Evolutionary conservation across 2,113 vertebrate species (phyloP), one percentile per base, ranked within the genome.

Genomic region (Xiphophorus couchianus): DNA sequence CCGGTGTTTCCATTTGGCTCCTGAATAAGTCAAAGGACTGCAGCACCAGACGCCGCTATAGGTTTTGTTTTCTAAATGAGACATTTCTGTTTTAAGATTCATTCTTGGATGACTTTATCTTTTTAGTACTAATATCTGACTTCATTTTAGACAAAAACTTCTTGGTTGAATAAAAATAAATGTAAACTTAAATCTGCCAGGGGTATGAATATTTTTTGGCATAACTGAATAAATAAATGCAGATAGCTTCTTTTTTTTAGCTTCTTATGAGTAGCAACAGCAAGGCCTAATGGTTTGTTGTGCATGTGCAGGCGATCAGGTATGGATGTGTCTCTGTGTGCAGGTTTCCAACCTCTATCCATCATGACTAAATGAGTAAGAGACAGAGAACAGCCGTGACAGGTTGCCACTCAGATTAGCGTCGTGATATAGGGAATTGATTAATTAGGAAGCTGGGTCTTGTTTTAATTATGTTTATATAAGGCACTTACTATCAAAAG

Each of bases 21-120:
- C 39, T 77, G 27, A 83, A 79, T 76, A 73, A 81, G 39, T 78
- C 37, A 81, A 66, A 74, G 60, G 12, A 67, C 44, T 51, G 69
- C 54, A 37, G 17, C 0, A 11, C 22, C 42, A 44, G 62, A 25
- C 19, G 33, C 25, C 12, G 44, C 67, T 51, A 31, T 68, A 66
- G 39, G 62, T 37, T 80, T 76, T 6, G 67, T 81, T 87, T 30
- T 33, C 12, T 33, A 69, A 63, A 33, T 74, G 11, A 71, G 68
- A 39, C 13, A 27, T 58, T 66, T 69, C 22, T 35, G 3, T 33
- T 35, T 63, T 10, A 25, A 27, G 51, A 58, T n/a, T n/a, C 2
- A 11, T 58, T 58, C 6, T 58, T 58, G 25, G 51, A n/a, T n/a
- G 2, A 37, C 35, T 37, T 37, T 37, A 11, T 37, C 35, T 37